A percentile compares a stretch with the other conserved stretches of the same genome.
Conservation (phyloP, 2,113 vertebrate species). For the Lethenteron camtschaticum region DNA sequence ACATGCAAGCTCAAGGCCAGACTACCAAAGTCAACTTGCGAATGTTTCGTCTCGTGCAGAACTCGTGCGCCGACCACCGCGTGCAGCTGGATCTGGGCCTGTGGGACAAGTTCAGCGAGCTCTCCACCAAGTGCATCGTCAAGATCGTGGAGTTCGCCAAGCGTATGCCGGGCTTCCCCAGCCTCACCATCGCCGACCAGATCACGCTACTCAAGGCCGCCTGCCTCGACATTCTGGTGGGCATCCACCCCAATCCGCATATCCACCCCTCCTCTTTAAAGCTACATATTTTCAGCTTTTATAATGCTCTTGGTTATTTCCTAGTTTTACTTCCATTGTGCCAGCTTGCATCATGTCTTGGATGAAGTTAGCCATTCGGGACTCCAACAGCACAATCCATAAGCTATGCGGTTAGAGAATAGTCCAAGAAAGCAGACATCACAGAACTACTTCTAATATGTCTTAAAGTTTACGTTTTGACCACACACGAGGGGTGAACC, state of each 20-base stretch:
- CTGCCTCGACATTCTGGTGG: constrained; percentile 80
- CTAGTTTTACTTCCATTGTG: too few relatives aligned
- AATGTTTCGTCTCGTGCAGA: constrained; percentile 27
- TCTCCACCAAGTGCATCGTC: constrained; percentile 99
- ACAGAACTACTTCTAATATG: too few relatives aligned
- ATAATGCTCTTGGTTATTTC: too few relatives aligned
- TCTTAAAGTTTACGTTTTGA: too few relatives aligned
- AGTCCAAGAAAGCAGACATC: too few relatives aligned
- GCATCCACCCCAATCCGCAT: constrained; percentile 12
- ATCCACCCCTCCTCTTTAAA: not conserved
- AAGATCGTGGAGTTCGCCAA: constrained; percentile 99
- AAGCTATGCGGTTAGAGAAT: too few relatives aligned
- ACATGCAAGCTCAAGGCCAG: too few relatives aligned
- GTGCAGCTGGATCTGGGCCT: constrained; percentile 84
- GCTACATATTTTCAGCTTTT: not conserved
- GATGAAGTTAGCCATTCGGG: too few relatives aligned
- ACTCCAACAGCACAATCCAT: too few relatives aligned
- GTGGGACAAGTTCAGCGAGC: constrained; percentile 98
- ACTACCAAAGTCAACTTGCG: too few relatives aligned
- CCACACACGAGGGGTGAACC: too few relatives aligned
- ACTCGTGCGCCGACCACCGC: constrained; percentile 80
- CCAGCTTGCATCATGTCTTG: too few relatives aligned
- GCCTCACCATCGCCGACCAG: constrained; percentile 75
- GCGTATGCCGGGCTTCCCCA: constrained; percentile 77
- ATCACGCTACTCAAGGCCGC: constrained; percentile 83